A percentile compares a stretch with the other conserved stretches of the same genome.
Evolutionary conservation across 2,888 invertebrate species (phyloP).

Genomic region (Nomada ruficornis): DNA sequence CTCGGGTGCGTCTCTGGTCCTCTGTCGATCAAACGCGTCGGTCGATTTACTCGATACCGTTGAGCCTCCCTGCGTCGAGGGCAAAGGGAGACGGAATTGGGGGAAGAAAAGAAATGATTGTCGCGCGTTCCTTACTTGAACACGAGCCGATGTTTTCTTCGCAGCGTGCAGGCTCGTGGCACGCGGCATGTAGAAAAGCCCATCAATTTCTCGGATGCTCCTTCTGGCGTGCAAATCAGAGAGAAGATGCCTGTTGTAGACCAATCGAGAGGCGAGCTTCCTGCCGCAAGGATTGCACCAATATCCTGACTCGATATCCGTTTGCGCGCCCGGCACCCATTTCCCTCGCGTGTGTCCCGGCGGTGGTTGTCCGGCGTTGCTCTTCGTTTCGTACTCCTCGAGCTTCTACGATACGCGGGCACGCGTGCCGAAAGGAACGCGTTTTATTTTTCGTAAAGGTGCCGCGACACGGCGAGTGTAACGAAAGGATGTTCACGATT

Average conservation of each 20-base stretch:
- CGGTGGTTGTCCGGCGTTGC: conserved; percentile 85
- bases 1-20: conserved; percentile 39
- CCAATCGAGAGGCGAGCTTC: conserved; percentile 89
- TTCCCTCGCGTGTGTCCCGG: conserved; percentile 91
- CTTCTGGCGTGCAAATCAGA: conserved; percentile 88
- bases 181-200: conserved; percentile 71
- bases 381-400: conserved; percentile 76
- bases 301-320: conserved; percentile 86
- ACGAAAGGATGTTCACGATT: not conserved
- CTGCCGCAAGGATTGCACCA: conserved; percentile 94
- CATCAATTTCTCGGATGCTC: conserved; percentile 87
- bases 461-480: not conserved
- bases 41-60: not conserved
- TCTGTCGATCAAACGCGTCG: conserved; percentile 43
- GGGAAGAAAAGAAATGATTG: not conserved
- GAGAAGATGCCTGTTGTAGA: conserved; percentile 91
- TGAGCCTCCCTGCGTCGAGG: not conserved
- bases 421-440: not conserved
- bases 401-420: conserved; percentile 66
- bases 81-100: not conserved
- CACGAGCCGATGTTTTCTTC: conserved; percentile 58
- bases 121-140: conserved; percentile 45
- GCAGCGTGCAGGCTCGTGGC: conserved; percentile 44
- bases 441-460: not conserved
- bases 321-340: conserved; percentile 90